Evolutionary conservation across 2,797 vertebrate species (phyloP).

Genomic region (Numenius phaeopus): DNA sequence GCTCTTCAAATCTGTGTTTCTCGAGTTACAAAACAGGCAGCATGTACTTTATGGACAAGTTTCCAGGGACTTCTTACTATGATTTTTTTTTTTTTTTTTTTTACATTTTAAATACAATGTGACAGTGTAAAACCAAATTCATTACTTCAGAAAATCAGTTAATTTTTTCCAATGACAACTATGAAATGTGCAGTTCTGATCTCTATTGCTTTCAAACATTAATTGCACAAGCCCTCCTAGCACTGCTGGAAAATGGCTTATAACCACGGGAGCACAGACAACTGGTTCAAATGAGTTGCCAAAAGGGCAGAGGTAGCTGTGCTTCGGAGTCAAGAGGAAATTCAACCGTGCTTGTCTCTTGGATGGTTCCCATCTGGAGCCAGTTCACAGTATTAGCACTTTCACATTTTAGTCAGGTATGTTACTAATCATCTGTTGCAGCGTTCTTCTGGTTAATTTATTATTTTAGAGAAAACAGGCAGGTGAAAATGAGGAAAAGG

Average conservation of each 20-base stretch:
- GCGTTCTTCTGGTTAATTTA: neutral
- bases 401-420: neutral
- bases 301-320: neutral
- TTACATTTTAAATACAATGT: neutral
- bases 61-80: neutral
- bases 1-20: neutral
- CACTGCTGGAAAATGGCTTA: neutral
- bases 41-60: neutral
- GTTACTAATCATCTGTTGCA: neutral
- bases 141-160: neutral
- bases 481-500: neutral
- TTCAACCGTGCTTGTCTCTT: neutral
- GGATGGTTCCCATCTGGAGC: neutral
- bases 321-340: neutral
- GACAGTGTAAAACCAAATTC: neutral
- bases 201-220: neutral
- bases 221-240: neutral
- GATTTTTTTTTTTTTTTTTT: neutral
- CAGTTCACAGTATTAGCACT: neutral
- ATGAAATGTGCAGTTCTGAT: neutral
- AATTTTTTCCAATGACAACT: neutral
- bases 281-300: neutral
- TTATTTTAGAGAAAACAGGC: neutral
- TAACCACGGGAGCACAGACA: neutral
- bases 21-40: neutral